These are phyloP conservation scores for Nomada fabriciana DNA, from an alignment of 2,888 invertebrate genomes.

Conservation along the genomic window DNA sequence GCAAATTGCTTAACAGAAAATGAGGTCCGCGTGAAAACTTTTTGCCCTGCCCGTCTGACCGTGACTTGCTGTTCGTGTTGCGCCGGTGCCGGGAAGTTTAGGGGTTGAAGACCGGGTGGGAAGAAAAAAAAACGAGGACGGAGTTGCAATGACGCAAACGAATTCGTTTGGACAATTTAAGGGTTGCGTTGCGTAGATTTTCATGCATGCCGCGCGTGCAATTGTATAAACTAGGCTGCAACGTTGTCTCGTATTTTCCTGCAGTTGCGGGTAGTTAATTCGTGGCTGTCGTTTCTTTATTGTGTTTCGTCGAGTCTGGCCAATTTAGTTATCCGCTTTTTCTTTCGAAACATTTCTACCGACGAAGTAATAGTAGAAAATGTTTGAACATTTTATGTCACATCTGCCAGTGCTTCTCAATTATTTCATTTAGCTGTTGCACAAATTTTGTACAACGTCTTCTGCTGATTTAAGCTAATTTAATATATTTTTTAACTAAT, in stretches of 20 bases:
- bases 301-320: no score
- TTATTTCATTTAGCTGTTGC: no score
- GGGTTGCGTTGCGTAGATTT: slow-evolving; percentile 14
- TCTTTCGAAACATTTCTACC: no score
- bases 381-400: no score
- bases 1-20: slow-evolving; percentile 39
- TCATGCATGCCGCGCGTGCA: slow-evolving; percentile 21
- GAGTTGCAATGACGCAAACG: slow-evolving; percentile 6
- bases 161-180: slow-evolving; percentile 37
- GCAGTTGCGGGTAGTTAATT: slow-evolving; percentile 19
- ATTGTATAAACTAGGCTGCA: slow-evolving; percentile 24
- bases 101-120: background rate
- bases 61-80: background rate
- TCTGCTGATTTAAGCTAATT: no score
- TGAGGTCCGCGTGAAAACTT: slow-evolving; percentile 29
- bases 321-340: no score
- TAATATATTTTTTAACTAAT: no score
- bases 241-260: background rate
- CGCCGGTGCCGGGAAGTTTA: background rate
- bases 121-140: background rate
- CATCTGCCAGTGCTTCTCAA: no score
- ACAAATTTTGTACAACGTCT: no score
- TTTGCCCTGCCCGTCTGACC: background rate
- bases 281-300: background rate
- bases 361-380: no score